Percentiles rank a stretch among this genome's conserved stretches.
phyloP scores from a whole-genome alignment of 1,140 invertebrate genomes.

The Nylanderia fulva region DNA sequence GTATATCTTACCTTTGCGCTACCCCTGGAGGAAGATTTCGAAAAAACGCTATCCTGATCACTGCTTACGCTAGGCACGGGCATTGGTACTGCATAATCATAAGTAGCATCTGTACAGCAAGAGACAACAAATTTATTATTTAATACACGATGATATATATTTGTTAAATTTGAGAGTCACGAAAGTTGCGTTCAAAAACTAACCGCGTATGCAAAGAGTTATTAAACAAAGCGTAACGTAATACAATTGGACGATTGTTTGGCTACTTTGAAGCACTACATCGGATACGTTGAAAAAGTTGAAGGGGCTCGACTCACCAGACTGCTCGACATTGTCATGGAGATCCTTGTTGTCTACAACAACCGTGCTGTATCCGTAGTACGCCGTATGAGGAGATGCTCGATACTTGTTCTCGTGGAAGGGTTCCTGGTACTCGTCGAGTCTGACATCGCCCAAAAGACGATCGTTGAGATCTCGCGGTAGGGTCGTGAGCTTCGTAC shows the following conservation, averaged over 20 bases:
- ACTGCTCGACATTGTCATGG: constrained; percentile 85
- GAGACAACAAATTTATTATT: constrained; percentile 16
- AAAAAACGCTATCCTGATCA: constrained; percentile 86
- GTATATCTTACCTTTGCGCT: constrained; percentile 82
- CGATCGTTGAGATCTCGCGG: constrained; percentile 84
- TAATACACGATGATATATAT: constrained; percentile 5
- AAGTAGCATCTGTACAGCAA: constrained; percentile 84
- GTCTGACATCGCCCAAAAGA: constrained; percentile 83
- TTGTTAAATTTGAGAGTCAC: background rate
- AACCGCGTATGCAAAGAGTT: background rate
- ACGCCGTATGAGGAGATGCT: constrained; percentile 85
- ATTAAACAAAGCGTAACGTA: constrained; percentile 16
- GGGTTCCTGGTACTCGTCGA: constrained; percentile 87
- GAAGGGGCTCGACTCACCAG: constrained; percentile 77
- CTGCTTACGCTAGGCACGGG: constrained; percentile 84
- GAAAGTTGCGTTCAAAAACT: background rate
- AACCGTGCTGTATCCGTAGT: constrained; percentile 87
- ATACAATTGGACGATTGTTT: background rate
- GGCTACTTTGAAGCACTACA: constrained; percentile 4
- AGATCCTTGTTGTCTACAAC: constrained; percentile 86
- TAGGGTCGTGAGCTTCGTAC: constrained; percentile 82
- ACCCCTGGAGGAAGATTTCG: constrained; percentile 85
- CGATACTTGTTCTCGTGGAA: constrained; percentile 86
- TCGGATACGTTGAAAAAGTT: constrained; percentile 32
- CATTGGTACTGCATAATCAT: constrained; percentile 87